phyloP scores from a whole-genome alignment of 2,113 vertebrate species.

The Albula goreensis region DNA sequence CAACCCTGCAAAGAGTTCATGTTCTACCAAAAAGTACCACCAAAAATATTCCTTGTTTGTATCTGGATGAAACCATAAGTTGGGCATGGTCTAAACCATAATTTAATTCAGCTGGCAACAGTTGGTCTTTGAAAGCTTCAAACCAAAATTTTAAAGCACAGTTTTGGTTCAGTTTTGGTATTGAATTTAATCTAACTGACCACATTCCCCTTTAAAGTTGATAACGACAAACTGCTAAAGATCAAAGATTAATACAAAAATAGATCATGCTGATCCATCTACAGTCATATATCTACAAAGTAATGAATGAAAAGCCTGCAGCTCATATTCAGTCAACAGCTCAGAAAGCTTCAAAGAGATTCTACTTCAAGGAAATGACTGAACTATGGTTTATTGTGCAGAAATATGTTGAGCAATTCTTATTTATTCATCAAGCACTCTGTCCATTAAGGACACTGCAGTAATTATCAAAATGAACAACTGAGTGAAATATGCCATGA shows the following conservation, averaged over 20 bases:
- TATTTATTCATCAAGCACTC: neutral
- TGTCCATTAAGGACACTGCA: neutral
- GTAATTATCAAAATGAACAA: neutral
- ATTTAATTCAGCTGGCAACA: no score
- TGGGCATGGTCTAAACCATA: no score
- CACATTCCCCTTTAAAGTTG: neutral
- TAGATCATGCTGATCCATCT: neutral
- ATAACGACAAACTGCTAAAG: neutral
- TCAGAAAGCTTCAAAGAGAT: neutral
- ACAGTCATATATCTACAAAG: neutral
- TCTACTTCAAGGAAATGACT: neutral
- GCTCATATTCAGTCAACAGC: neutral
- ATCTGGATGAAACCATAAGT: no score
- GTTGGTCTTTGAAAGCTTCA: no score
- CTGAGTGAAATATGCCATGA: neutral
- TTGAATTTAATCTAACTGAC: no score
- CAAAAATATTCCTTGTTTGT: no score
- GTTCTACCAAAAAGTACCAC: no score
- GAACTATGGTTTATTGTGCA: neutral
- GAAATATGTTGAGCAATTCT: neutral
- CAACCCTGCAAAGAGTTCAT: no score
- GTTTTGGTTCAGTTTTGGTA: no score
- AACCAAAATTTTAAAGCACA: no score
- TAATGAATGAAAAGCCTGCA: neutral
- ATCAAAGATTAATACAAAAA: neutral